A percentile compares a stretch with the other conserved stretches of the same genome.
These are phyloP conservation scores for Leptopilina boulardi DNA, from an alignment of 1,140 invertebrate genomes.

Conservation along the genomic window DNA sequence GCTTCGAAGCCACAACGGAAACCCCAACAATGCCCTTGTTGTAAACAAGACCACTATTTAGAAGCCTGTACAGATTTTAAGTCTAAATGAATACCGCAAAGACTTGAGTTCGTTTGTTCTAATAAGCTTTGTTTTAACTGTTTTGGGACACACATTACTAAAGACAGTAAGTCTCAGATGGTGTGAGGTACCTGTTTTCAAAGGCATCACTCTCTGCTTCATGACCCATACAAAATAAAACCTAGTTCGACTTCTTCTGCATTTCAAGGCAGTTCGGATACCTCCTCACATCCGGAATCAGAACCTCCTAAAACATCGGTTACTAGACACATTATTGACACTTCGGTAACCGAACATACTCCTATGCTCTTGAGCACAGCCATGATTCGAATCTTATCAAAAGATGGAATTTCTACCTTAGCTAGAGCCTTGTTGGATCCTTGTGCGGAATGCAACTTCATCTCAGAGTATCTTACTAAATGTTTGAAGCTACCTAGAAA, in stretches of 20 bases:
- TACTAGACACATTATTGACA: neutral
- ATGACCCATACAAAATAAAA: neutral
- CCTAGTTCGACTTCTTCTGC: neutral
- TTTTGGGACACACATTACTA: neutral
- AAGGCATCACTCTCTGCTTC: neutral
- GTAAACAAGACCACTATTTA: neutral
- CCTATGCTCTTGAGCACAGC: too few relatives aligned
- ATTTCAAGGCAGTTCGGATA: neutral
- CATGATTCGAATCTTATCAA: too few relatives aligned
- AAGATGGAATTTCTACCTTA: neutral
- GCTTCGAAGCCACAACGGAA: neutral
- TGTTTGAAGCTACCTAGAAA: neutral
- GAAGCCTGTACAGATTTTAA: neutral
- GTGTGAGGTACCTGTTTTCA: neutral
- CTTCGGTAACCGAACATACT: neutral
- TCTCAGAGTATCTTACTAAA: neutral
- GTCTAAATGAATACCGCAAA: neutral
- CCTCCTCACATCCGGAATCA: neutral
- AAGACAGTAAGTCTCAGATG: neutral
- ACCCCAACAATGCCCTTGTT: neutral
- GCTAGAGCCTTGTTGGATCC: neutral
- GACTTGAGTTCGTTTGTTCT: neutral
- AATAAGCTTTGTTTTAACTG: neutral
- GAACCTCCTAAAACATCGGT: neutral
- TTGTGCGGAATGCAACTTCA: neutral